Percentiles rank a stretch among this genome's conserved stretches.
phyloP scores from a whole-genome alignment of 2,888 invertebrate genomes.

The Toxonevra muliebris region DNA sequence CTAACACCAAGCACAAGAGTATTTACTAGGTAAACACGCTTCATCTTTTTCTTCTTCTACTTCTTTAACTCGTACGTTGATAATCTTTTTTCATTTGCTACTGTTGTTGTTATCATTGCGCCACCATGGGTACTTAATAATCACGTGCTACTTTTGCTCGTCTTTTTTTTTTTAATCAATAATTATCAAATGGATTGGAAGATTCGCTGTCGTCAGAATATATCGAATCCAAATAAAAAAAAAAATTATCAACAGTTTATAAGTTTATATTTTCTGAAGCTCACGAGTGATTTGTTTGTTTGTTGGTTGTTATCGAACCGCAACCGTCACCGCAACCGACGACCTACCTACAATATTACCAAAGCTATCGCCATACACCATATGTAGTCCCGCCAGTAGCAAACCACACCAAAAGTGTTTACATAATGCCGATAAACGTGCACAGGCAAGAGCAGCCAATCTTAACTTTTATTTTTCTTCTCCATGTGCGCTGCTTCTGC shows the following conservation, averaged over 20 bases:
- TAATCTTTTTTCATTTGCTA: not conserved
- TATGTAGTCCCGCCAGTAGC: not conserved
- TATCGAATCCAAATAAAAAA: too few relatives aligned
- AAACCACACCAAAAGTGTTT: not conserved
- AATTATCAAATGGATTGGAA: slow-evolving; percentile 17
- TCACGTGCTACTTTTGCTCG: not conserved
- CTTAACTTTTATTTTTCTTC: too few relatives aligned
- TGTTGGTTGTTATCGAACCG: not conserved
- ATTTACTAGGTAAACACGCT: too few relatives aligned
- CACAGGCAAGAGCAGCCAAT: not conserved
- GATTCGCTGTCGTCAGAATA: not conserved
- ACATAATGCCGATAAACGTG: too few relatives aligned
- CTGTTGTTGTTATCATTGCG: not conserved
- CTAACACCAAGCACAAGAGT: too few relatives aligned
- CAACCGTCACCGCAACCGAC: not conserved
- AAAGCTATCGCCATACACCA: not conserved
- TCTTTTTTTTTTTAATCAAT: not conserved
- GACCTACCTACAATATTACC: too few relatives aligned
- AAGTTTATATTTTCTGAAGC: too few relatives aligned
- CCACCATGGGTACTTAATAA: not conserved
- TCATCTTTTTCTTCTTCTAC: too few relatives aligned
- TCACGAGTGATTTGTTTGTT: not conserved
- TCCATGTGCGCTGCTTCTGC: too few relatives aligned
- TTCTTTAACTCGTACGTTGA: too few relatives aligned
- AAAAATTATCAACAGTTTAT: too few relatives aligned